phyloP scores from a whole-genome alignment of 1,140 invertebrate species.

The Holotrichia oblita region DNA sequence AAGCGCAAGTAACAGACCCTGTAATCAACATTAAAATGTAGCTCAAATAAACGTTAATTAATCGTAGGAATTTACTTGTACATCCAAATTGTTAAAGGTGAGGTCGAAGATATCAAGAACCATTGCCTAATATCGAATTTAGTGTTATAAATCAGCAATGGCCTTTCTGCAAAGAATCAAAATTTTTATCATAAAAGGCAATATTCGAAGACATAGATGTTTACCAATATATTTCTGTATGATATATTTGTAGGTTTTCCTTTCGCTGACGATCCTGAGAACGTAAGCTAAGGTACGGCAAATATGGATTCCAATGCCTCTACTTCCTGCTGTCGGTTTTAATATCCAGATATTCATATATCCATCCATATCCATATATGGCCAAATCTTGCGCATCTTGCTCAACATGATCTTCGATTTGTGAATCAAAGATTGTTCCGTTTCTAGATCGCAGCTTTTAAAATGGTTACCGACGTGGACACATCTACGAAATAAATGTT shows the following conservation, averaged over 20 bases:
- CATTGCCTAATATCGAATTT: conserved; percentile 94
- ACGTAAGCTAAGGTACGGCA: conserved; percentile 67
- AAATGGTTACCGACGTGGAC: conserved; percentile 61
- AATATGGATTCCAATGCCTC: conserved; percentile 84
- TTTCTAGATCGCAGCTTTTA: conserved; percentile 61
- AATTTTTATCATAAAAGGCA: not conserved
- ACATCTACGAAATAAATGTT: not conserved
- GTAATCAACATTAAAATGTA: conserved; percentile 43
- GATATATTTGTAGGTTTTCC: conserved; percentile 77
- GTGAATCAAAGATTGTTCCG: conserved; percentile 64
- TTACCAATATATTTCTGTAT: conserved; percentile 94
- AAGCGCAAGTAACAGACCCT: conserved; percentile 88
- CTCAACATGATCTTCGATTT: conserved; percentile 67
- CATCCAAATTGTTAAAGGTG: conserved; percentile 86
- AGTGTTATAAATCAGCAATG: conserved; percentile 84
- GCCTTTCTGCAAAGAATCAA: conserved; percentile 72
- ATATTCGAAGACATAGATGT: not conserved
- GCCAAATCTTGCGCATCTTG: conserved; percentile 69
- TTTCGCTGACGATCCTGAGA: conserved; percentile 67
- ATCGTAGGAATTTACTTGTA: conserved; percentile 71
- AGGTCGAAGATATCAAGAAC: conserved; percentile 86
- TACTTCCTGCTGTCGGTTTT: conserved; percentile 86
- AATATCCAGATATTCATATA: conserved; percentile 91
- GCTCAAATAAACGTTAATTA: not conserved
- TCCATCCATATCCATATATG: conserved; percentile 78